Percentiles rank a stretch among this genome's conserved stretches.
These are phyloP conservation scores for Crotalus helleri DNA, from an alignment of 2,113 vertebrate species.

Conservation along the genomic window DNA sequence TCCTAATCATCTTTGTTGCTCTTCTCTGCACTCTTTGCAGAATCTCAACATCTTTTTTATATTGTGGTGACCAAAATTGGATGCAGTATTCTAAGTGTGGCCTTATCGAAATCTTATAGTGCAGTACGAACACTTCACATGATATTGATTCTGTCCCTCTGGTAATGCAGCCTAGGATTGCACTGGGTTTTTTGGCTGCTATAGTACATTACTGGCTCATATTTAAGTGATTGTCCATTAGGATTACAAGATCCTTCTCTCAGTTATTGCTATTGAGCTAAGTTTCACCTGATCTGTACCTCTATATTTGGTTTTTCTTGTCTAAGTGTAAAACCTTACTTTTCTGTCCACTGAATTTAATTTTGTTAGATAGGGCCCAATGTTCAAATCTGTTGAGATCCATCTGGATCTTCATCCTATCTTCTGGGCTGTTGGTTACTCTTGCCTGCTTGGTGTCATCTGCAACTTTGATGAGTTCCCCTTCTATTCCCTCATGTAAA, in stretches of 20 bases:
- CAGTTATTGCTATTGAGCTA: background rate
- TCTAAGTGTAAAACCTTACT: background rate
- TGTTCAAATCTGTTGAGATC: background rate
- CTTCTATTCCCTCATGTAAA: background rate
- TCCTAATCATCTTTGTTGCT: background rate
- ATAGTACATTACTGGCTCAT: background rate
- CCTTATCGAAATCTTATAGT: background rate
- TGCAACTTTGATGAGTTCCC: background rate
- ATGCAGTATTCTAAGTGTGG: background rate
- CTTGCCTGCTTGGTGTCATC: background rate
- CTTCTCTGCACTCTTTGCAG: background rate
- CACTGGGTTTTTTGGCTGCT: background rate
- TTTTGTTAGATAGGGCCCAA: background rate
- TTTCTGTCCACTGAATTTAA: background rate
- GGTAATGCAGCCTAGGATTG: background rate
- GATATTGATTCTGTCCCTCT: background rate
- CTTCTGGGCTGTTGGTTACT: background rate
- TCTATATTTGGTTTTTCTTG: background rate
- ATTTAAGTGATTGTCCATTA: background rate
- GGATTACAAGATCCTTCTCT: background rate
- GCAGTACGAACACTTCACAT: background rate
- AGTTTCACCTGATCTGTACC: background rate
- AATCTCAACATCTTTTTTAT: background rate
- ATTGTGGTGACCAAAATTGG: background rate
- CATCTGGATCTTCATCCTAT: background rate